These are phyloP conservation scores for Heliconius eleuchia DNA, from an alignment of 1,140 invertebrate species.

Conservation along the genomic window DNA sequence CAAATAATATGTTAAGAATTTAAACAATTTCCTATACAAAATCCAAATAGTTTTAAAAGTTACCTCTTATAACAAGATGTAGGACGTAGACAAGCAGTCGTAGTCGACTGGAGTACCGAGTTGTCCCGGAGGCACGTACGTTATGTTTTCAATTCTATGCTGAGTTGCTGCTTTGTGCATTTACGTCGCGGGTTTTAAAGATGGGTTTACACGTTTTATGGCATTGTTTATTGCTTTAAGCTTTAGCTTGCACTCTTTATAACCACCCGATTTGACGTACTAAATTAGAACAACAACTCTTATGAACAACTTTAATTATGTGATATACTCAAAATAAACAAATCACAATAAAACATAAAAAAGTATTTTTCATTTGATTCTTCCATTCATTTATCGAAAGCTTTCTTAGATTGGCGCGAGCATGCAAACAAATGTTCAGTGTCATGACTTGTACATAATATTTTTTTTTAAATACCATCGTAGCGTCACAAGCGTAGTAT, in stretches of 20 bases:
- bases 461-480: too few species aligned
- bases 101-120: constrained; percentile 32
- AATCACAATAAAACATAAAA: too few species aligned
- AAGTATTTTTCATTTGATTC: too few species aligned
- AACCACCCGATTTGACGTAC: too few species aligned
- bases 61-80: constrained; percentile 31
- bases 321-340: too few species aligned
- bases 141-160: constrained; percentile 40
- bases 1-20: background rate
- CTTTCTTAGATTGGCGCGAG: too few species aligned
- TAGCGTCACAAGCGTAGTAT: too few species aligned
- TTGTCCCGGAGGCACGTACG: constrained; percentile 37
- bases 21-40: constrained; percentile 17
- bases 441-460: too few species aligned
- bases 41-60: constrained; percentile 19
- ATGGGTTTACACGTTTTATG: background rate
- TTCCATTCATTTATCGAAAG: too few species aligned
- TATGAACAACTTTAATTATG: too few species aligned
- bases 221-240: background rate
- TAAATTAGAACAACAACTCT: too few species aligned
- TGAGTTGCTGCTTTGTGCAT: constrained; percentile 31
- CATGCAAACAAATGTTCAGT: too few species aligned
- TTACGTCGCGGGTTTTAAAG: constrained; percentile 29
- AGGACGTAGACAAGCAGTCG: constrained; percentile 31
- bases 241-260: background rate